These are phyloP conservation scores for Sycophila sp. DNA, from an alignment of 1,140 invertebrate genomes.

Conservation along the genomic window DNA sequence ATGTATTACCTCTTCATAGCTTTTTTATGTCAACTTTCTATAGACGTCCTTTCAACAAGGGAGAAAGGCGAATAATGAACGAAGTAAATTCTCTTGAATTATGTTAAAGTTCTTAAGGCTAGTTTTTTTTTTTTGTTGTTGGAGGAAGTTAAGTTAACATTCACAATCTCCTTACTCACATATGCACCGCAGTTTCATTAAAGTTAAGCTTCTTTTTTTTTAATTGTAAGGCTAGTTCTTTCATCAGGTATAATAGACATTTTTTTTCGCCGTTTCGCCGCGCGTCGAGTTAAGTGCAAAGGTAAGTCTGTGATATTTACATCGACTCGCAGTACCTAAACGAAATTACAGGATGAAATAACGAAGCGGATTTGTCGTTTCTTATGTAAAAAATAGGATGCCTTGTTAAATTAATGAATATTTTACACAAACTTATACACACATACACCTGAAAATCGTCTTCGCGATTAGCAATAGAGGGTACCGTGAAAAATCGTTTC, in stretches of 20 bases:
- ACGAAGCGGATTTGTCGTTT: not conserved
- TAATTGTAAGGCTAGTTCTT: slow-evolving; percentile 12
- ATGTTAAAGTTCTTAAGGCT: slow-evolving; percentile 5
- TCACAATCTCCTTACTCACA: not conserved
- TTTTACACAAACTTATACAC: no score
- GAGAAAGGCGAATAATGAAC: not conserved
- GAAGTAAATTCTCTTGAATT: not conserved
- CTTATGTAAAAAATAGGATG: not conserved
- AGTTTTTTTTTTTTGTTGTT: no score
- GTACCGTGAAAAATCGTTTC: no score
- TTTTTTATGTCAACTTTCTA: no score
- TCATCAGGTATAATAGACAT: not conserved
- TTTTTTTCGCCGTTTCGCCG: not conserved
- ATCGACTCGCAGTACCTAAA: not conserved
- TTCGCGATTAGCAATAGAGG: no score
- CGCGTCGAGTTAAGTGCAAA: slow-evolving; percentile 19
- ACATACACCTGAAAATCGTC: no score
- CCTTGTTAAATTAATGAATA: no score
- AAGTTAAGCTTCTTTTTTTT: no score
- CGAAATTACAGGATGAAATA: not conserved
- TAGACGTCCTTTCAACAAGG: no score
- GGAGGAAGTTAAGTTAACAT: slow-evolving; percentile 11
- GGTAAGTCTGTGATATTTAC: slow-evolving; percentile 19
- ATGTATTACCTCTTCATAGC: no score
- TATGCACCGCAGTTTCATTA: not conserved